phyloP scores from a whole-genome alignment of 53 echinoderm and acorn worm species.

The Zoroaster sp. region DNA sequence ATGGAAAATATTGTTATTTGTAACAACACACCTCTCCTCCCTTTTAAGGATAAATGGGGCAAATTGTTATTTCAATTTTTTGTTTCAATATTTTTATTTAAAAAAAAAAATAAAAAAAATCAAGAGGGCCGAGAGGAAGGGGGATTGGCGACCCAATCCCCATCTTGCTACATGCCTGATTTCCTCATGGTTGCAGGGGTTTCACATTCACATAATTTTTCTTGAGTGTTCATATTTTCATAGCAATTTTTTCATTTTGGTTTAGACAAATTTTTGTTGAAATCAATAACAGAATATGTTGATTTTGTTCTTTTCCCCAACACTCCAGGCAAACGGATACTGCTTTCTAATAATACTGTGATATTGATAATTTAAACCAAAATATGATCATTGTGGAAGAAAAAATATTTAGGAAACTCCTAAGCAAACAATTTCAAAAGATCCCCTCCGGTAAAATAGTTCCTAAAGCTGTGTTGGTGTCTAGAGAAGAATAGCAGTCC shows the following conservation, averaged over 20 bases:
- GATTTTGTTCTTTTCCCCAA: not conserved
- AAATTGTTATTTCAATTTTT: too few species aligned
- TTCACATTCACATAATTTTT: too few species aligned
- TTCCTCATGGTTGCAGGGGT: too few species aligned
- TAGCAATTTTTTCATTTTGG: not conserved
- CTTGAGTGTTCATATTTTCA: too few species aligned
- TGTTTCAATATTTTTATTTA: too few species aligned
- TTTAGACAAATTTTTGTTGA: slow-evolving; percentile 23
- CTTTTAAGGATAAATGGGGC: too few species aligned
- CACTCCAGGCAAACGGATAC: not conserved
- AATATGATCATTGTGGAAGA: slow-evolving; percentile 22
- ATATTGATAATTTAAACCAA: slow-evolving; percentile 12
- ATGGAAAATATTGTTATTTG: too few species aligned
- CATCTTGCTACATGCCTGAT: too few species aligned
- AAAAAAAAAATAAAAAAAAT: too few species aligned
- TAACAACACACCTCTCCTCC: too few species aligned
- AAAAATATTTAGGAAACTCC: slow-evolving; percentile 54
- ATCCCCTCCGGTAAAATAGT: slow-evolving; percentile 19
- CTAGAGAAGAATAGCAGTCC: not conserved
- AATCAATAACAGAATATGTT: slow-evolving; percentile 30
- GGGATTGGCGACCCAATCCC: too few species aligned
- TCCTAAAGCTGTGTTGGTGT: not conserved
- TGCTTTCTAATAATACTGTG: not conserved
- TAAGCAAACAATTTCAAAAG: slow-evolving; percentile 37
- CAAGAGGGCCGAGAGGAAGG: too few species aligned